Percentiles rank a stretch among this genome's conserved stretches.
phyloP scores from a whole-genome alignment of 2,888 invertebrate genomes.

The Luffia ferchaultella region DNA sequence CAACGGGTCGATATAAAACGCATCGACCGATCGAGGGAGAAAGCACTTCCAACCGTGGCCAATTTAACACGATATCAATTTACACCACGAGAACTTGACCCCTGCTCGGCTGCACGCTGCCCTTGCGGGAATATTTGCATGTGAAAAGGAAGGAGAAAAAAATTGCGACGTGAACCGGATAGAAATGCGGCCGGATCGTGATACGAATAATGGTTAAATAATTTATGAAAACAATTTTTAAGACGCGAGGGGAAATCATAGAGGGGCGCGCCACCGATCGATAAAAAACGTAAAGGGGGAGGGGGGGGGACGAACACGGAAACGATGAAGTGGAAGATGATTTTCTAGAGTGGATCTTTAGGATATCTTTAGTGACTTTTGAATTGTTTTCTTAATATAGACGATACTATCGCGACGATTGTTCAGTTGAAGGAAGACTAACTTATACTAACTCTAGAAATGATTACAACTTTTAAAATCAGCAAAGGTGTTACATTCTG shows the following conservation, averaged over 20 bases:
- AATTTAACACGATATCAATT: not conserved
- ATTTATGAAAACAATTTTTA: not conserved
- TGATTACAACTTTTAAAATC: no score
- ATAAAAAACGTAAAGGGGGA: not conserved
- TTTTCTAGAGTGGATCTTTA: no score
- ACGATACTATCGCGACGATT: no score
- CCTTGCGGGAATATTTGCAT: not conserved
- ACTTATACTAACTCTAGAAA: no score
- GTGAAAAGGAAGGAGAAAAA: not conserved
- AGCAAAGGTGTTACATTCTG: no score
- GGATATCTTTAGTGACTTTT: no score
- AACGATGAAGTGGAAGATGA: no score
- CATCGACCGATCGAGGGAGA: not conserved
- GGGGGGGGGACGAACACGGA: no score
- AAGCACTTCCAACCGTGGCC: not conserved
- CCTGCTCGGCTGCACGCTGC: not conserved
- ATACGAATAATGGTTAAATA: not conserved
- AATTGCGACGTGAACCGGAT: not conserved
- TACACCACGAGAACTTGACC: not conserved
- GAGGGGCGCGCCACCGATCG: not conserved
- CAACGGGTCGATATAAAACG: not conserved
- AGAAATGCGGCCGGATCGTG: not conserved
- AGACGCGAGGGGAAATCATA: not conserved
- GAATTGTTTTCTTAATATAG: no score
- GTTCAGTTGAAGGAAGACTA: no score